Evolutionary conservation across 2,888 invertebrate species (phyloP).

Genomic region (Prenolepis imparis): DNA sequence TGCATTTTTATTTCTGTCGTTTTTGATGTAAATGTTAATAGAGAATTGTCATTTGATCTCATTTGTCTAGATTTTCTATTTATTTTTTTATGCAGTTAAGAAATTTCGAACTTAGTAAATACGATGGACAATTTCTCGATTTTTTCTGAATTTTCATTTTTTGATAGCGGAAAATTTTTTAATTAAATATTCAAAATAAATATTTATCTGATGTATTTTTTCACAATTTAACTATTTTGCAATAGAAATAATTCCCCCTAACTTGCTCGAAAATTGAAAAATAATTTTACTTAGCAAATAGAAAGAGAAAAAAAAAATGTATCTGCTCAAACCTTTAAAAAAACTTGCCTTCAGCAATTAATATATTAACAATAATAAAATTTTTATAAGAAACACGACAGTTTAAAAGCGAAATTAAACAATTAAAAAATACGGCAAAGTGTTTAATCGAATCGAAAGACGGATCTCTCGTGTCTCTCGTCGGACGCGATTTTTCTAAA

Average conservation of each 20-base stretch:
- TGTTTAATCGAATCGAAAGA: constrained; percentile 2
- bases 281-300: background rate
- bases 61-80: background rate
- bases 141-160: background rate
- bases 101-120: background rate
- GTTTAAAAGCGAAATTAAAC: background rate
- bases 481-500: constrained; percentile 55
- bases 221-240: background rate
- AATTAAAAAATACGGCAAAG: background rate
- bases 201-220: background rate
- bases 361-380: background rate
- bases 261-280: background rate
- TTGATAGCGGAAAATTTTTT: background rate
- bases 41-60: background rate
- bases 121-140: background rate
- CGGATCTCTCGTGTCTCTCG: constrained; percentile 18
- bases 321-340: background rate
- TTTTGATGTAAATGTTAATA: background rate
- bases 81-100: background rate
- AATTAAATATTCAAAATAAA: background rate
- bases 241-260: background rate
- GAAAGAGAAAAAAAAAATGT: background rate
- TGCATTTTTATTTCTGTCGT: background rate
- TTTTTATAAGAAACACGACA: background rate
- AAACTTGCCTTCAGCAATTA: background rate